A percentile compares a stretch with the other conserved stretches of the same genome.
Conservation (phyloP, 2,113 vertebrate species). For the Oxyruncus cristatus region DNA sequence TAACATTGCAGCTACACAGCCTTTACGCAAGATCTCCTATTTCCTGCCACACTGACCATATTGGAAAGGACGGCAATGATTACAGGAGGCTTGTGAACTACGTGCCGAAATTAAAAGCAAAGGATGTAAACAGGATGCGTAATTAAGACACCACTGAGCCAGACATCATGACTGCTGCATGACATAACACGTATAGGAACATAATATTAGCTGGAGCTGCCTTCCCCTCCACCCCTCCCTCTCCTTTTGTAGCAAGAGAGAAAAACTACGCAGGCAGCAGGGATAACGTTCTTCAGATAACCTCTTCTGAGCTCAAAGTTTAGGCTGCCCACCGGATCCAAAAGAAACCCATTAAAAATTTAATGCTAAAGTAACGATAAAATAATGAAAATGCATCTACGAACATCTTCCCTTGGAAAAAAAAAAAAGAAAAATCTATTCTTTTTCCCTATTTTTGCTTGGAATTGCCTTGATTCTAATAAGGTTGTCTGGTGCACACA, state of each 20-base stretch:
- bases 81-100: conserved; percentile 65
- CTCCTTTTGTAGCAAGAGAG: conserved; percentile 5
- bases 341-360: neutral
- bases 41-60: conserved; percentile 46
- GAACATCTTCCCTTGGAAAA: accelerated
- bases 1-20: conserved; percentile 9
- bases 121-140: conserved; percentile 85
- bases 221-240: conserved; percentile 18
- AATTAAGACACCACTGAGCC: conserved; percentile 80
- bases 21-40: conserved; percentile 21
- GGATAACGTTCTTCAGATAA: neutral
- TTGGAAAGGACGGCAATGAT: conserved; percentile 23
- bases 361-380: conserved; percentile 14
- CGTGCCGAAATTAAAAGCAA: conserved; percentile 81
- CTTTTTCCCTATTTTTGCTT: neutral
- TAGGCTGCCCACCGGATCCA: neutral
- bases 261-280: conserved; percentile 6
- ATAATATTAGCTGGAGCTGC: conserved; percentile 7
- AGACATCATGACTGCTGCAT: conserved; percentile 73
- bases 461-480: conserved; percentile 16
- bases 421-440: neutral
- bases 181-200: conserved; percentile 62
- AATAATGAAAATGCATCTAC: neutral
- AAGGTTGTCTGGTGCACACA: neutral
- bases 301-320: neutral